Base-by-base conservation (phyloP, 2,888 invertebrate species). In the Nomada goodeniana region DNA sequence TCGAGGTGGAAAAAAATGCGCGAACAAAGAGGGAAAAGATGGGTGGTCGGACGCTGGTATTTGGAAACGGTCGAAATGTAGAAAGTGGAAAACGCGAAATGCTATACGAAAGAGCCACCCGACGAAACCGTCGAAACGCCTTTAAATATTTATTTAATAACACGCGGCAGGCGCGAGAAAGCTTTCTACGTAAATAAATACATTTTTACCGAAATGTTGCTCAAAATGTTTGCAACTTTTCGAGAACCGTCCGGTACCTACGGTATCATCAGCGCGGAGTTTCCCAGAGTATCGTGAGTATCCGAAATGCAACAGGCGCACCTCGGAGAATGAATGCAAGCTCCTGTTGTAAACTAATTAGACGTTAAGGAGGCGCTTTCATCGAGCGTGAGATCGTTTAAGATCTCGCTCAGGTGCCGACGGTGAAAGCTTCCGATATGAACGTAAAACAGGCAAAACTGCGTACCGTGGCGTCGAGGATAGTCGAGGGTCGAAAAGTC, bases 371-470 rank as follows among this genome's bases (percentile, higher is more conserved):
- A 87, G 87, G 71, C 20, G 79, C 79, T 76, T 86, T 87, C 84
- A 74, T 82, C 72, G 60, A 79, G 69, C 71, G 63, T 71, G 60
- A 82, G 74, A 65, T 61, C 61, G 59, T 86, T 88, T 76, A 84
- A 87, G 87, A 87, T 80, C 76, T 80, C 60, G 75, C 82, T 76
- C 60, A 79, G 69, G 20, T 76, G 64, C 76, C 71, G 75, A 83
- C 72, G 79, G 78, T 77, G 81, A 69, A 74, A 80, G 76, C 82
- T 88, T 88, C 84, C 86, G 87, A 78, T 76, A 78, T 76, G 68
- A 81, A 79, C 77, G 59, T 67, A 47, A 53, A 83, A 80, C 70
- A 71, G 61, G 11, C 5, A 9, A 67, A 2, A 36, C 9, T 29
- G 18, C 29, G 47, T 1, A 47, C 10, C 59, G 4, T 53, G 59